phyloP scores from a whole-genome alignment of 1,140 invertebrate genomes.

The Ceratosolen fusciceps region DNA sequence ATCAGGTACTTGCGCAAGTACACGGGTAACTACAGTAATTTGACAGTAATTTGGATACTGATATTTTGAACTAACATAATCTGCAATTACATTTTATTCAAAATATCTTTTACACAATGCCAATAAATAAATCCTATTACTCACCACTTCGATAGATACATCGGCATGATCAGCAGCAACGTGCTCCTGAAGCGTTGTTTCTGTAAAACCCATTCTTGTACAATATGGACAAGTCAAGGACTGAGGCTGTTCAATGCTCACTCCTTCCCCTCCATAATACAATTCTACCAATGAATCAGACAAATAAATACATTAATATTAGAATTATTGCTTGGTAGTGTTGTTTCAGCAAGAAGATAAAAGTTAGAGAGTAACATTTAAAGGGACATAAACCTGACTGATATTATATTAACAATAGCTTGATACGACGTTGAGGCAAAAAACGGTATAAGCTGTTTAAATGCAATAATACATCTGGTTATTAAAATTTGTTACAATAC shows the following conservation, averaged over 20 bases:
- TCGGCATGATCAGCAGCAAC: slow-evolving; percentile 91
- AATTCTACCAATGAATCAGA: slow-evolving; percentile 76
- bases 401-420: too few species aligned
- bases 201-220: slow-evolving; percentile 95
- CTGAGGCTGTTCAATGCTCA: slow-evolving; percentile 91
- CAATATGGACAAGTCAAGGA: slow-evolving; percentile 97
- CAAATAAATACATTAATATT: neutral
- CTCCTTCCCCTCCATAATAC: slow-evolving; percentile 94
- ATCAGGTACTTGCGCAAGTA: too few species aligned
- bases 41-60: too few species aligned
- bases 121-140: too few species aligned
- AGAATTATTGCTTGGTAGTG: neutral
- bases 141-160: slow-evolving; percentile 87
- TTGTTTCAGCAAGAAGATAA: too few species aligned
- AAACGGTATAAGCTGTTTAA: neutral
- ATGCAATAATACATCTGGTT: neutral
- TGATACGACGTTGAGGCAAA: too few species aligned
- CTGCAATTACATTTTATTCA: too few species aligned
- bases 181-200: slow-evolving; percentile 92
- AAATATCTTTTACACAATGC: neutral
- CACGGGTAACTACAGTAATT: too few species aligned
- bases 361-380: too few species aligned
- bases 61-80: too few species aligned
- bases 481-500: neutral
- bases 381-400: too few species aligned